phyloP scores from a whole-genome alignment of 2,113 vertebrate species.

The Neoarius graeffei region DNA sequence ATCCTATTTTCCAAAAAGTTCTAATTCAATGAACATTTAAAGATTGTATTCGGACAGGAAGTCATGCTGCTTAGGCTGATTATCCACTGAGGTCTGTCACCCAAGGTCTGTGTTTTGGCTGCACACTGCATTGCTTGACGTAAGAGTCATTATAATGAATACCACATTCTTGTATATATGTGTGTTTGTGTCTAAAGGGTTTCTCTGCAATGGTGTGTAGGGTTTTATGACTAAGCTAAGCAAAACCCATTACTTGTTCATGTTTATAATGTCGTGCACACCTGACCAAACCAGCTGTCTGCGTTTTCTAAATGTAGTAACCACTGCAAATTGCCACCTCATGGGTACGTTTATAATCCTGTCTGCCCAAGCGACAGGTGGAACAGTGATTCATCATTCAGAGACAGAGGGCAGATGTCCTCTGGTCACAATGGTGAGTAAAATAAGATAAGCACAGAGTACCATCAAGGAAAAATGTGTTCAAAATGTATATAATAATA shows the following conservation, averaged over 20 bases:
- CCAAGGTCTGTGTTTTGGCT: slow-evolving; percentile 27
- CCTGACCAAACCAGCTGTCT: slow-evolving; percentile 23
- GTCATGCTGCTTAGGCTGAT: slow-evolving; percentile 54
- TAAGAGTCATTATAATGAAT: slow-evolving; percentile 15
- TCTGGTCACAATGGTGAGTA: not conserved
- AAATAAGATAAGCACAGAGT: not conserved
- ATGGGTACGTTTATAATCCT: not conserved
- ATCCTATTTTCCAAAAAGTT: slow-evolving; percentile 67
- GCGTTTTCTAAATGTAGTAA: not conserved
- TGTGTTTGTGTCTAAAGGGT: slow-evolving; percentile 4
- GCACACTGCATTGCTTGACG: slow-evolving; percentile 42
- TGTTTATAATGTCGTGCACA: slow-evolving; percentile 13
- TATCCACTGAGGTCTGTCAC: slow-evolving; percentile 39
- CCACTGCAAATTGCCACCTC: not conserved
- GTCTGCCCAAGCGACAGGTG: not conserved
- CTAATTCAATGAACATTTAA: slow-evolving; percentile 69
- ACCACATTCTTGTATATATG: not conserved
- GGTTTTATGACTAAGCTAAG: slow-evolving; percentile 9
- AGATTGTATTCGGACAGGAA: slow-evolving; percentile 56
- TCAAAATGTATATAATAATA: not conserved
- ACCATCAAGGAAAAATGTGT: not conserved
- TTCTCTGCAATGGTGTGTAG: not conserved
- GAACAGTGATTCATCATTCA: not conserved
- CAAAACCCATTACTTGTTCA: not conserved
- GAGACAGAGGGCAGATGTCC: not conserved